Evolutionary conservation across 1,140 invertebrate genomes (phyloP).

Genomic region (Ostrea denselamellosa): DNA sequence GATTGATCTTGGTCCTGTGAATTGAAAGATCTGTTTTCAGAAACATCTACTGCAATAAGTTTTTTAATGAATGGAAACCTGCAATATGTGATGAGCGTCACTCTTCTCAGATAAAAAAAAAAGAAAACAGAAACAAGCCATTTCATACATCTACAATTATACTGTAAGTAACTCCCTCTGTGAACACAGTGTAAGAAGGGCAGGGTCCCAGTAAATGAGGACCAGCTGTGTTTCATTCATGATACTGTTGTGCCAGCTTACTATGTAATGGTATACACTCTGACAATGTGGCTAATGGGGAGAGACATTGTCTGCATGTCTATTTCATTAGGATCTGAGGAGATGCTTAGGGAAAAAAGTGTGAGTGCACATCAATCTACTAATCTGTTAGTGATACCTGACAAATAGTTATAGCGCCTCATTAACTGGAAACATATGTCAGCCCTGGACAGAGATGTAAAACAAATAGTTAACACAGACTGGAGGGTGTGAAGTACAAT

Average conservation of each 20-base stretch:
- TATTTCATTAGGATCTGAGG: background rate
- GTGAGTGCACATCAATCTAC: background rate
- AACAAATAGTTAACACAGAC: background rate
- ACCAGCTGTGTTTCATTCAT: conserved; percentile 4
- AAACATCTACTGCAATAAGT: too few species aligned
- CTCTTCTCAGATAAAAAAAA: too few species aligned
- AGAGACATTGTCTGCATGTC: background rate
- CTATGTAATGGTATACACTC: background rate
- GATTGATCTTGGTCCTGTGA: too few species aligned
- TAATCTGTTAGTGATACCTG: background rate
- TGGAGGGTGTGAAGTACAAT: background rate
- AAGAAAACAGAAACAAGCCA: too few species aligned
- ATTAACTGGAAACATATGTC: conserved; percentile 26
- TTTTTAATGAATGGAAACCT: too few species aligned
- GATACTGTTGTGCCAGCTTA: background rate
- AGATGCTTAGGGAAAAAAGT: background rate
- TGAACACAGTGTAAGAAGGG: background rate
- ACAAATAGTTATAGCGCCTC: conserved; percentile 7
- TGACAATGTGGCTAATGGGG: background rate
- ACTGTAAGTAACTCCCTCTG: too few species aligned
- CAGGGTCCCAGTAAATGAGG: conserved; percentile 1
- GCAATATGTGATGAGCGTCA: too few species aligned
- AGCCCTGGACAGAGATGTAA: background rate
- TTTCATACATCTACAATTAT: too few species aligned
- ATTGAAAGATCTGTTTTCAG: too few species aligned